Percentiles rank a stretch among this genome's conserved stretches.
Conservation (phyloP, 2,797 vertebrate genomes). For the Sus cebifrons region DNA sequence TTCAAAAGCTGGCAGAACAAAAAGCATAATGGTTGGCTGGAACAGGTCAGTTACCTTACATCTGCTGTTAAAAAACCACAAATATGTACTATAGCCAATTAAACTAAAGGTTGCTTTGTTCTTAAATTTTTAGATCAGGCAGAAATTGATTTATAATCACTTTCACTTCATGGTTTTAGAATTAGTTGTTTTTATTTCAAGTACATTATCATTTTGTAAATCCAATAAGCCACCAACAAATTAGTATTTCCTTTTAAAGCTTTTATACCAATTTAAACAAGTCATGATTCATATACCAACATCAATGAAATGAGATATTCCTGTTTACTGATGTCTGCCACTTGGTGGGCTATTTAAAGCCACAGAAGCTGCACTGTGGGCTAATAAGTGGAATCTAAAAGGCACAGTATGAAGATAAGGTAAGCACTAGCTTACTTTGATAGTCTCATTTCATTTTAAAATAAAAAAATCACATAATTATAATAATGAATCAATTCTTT, state of each 20-base stretch:
- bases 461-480: slow-evolving; percentile 65
- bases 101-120: slow-evolving; percentile 74
- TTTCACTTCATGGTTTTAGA: slow-evolving; percentile 80
- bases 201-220: slow-evolving; percentile 80
- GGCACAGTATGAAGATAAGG: slow-evolving; percentile 56
- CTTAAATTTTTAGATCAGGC: slow-evolving; percentile 82
- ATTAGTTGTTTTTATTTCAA: slow-evolving; percentile 82
- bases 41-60: slow-evolving; percentile 92
- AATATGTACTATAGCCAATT: slow-evolving; percentile 90
- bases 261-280: slow-evolving; percentile 84
- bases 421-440: slow-evolving; percentile 73
- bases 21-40: slow-evolving; percentile 93
- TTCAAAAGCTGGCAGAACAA: slow-evolving; percentile 92
- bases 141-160: slow-evolving; percentile 79
- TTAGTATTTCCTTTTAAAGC: slow-evolving; percentile 63
- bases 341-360: slow-evolving; percentile 81
- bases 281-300: slow-evolving; percentile 74
- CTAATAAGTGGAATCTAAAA: slow-evolving; percentile 70
- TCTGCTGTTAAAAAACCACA: slow-evolving; percentile 90
- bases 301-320: slow-evolving; percentile 78
- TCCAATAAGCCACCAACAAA: slow-evolving; percentile 83
- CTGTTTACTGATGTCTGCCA: slow-evolving; percentile 87
- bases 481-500: slow-evolving; percentile 67
- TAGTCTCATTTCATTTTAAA: slow-evolving; percentile 69
- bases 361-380: slow-evolving; percentile 79